Conservation (phyloP, 2,113 vertebrate species). For the Callipepla squamata region DNA sequence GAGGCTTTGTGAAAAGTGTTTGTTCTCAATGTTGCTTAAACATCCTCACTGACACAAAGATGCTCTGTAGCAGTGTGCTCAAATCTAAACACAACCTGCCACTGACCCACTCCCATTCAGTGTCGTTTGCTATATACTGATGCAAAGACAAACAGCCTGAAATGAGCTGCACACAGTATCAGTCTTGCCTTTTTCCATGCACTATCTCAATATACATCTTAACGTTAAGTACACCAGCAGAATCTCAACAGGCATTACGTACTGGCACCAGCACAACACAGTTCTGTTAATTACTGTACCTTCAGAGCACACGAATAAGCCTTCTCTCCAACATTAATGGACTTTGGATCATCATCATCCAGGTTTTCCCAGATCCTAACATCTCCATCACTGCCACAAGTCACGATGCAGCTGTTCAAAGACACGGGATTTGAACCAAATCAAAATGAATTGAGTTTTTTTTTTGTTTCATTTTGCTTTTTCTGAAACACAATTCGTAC, state of each 20-base stretch:
- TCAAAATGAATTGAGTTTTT: not conserved
- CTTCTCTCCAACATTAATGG: slow-evolving; percentile 94
- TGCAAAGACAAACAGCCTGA: not conserved
- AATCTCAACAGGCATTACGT: not conserved
- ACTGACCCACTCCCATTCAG: not conserved
- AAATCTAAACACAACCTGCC: not conserved
- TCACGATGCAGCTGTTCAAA: slow-evolving; percentile 87
- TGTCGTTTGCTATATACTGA: not conserved
- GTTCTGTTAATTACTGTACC: slow-evolving; percentile 60
- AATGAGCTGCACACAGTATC: not conserved
- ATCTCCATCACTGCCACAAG: slow-evolving; percentile 94
- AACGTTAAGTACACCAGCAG: not conserved
- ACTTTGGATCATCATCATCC: slow-evolving; percentile 95
- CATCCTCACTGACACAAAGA: not conserved
- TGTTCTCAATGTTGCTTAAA: not conserved
- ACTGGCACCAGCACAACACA: not conserved
- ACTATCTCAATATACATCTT: not conserved
- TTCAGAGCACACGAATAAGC: slow-evolving; percentile 90
- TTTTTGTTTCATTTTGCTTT: no score
- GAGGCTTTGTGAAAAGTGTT: not conserved
- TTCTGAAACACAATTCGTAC: not conserved
- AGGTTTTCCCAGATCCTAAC: slow-evolving; percentile 94
- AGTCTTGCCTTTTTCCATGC: not conserved
- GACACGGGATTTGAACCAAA: not conserved
- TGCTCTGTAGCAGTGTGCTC: not conserved